Percentiles rank a stretch among this genome's conserved stretches.
These are phyloP conservation scores for Gouania willdenowi DNA, from an alignment of 2,797 vertebrate species.

Conservation along the genomic window DNA sequence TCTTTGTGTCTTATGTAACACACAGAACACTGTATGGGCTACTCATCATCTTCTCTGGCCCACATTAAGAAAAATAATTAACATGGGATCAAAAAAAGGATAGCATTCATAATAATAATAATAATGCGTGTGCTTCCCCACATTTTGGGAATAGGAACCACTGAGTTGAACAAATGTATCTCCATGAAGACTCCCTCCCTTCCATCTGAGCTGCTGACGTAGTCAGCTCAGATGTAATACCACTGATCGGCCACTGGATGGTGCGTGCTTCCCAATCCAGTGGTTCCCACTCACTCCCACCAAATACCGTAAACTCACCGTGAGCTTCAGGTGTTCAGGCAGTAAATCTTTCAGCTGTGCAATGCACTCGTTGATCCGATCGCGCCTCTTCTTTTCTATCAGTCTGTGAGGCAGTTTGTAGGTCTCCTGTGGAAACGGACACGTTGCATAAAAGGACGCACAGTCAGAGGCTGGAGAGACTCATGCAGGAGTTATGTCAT, in stretches of 20 bases:
- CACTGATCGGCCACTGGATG: constrained; percentile 34
- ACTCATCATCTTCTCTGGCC: no score
- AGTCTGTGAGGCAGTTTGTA: constrained; percentile 97
- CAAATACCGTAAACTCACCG: constrained; percentile 81
- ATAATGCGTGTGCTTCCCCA: no score
- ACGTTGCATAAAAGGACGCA: background rate
- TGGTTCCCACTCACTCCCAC: no score
- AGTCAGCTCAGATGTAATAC: constrained; percentile 22
- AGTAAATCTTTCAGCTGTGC: constrained; percentile 96
- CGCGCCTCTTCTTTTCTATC: constrained; percentile 98
- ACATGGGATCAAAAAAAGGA: background rate
- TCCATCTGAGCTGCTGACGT: constrained; percentile 42
- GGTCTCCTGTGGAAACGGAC: constrained; percentile 80
- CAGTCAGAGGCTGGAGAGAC: constrained; percentile 16
- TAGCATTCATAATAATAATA: no score
- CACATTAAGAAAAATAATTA: background rate
- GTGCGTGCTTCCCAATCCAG: constrained; percentile 20
- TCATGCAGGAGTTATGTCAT: constrained; percentile 59
- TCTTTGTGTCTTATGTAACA: constrained; percentile 32
- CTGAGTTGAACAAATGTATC: no score
- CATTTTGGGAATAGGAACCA: no score
- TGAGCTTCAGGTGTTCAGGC: constrained; percentile 97
- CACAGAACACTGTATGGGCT: background rate
- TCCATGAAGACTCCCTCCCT: constrained; percentile 1
- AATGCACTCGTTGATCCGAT: constrained; percentile 98